These are phyloP conservation scores for Chionodraco myersi DNA, from an alignment of 2,113 vertebrate species.

Conservation along the genomic window DNA sequence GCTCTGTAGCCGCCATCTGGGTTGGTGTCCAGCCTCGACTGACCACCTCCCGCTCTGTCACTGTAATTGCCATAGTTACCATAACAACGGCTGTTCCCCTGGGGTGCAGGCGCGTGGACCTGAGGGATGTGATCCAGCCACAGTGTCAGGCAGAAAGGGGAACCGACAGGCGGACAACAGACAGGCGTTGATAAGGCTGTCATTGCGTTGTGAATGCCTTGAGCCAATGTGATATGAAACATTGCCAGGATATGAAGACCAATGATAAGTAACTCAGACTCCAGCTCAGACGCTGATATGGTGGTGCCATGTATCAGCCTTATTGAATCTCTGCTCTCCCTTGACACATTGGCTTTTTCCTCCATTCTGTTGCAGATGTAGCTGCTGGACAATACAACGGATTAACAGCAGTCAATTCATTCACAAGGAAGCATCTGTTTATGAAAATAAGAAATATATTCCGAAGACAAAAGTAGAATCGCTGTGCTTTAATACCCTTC, in stretches of 20 bases:
- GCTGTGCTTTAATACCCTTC: not conserved
- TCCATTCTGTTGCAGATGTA: constrained; percentile 46
- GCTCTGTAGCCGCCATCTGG: constrained; percentile 72
- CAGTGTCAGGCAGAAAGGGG: constrained; percentile 36
- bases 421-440: no score
- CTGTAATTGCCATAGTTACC: constrained; percentile 75
- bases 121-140: constrained; percentile 50
- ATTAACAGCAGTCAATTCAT: constrained; percentile 7
- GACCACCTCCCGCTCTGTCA: constrained; percentile 58
- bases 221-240: constrained; percentile 16
- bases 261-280: constrained; percentile 54
- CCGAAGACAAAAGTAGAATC: constrained; percentile 15
- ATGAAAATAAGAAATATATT: constrained; percentile 1
- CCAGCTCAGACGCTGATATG: constrained; percentile 23
- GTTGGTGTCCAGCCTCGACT: constrained; percentile 44
- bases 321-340: constrained; percentile 45
- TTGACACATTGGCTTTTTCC: constrained; percentile 29
- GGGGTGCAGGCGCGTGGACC: constrained; percentile 63
- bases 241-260: constrained; percentile 36
- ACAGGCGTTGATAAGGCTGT: constrained; percentile 56
- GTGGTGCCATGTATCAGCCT: constrained; percentile 27
- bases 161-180: constrained; percentile 15
- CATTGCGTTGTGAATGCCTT: constrained; percentile 62
- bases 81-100: constrained; percentile 59
- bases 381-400: constrained; percentile 43